phyloP scores from a whole-genome alignment of 1,140 invertebrate genomes.

The Pteromalus puparum region DNA sequence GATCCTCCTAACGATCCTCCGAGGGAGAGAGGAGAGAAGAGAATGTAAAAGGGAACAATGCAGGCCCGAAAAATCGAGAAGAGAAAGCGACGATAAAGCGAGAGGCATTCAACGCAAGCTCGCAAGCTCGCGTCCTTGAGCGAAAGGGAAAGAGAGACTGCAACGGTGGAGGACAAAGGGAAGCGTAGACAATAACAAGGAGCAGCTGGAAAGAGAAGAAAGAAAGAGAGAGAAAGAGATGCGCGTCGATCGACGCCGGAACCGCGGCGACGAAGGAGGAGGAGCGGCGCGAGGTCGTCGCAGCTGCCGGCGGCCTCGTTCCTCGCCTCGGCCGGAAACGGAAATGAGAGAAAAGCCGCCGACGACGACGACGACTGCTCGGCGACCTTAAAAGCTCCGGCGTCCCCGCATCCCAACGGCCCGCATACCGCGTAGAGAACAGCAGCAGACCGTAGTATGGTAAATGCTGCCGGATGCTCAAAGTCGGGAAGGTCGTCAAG shows the following conservation, averaged over 20 bases:
- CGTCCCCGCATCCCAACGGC: neutral
- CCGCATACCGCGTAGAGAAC: neutral
- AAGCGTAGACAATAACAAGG: slow-evolving; percentile 35
- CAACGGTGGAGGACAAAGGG: neutral
- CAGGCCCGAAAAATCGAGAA: neutral
- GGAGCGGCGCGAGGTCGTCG: slow-evolving; percentile 29
- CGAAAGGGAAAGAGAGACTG: neutral
- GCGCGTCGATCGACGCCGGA: slow-evolving; percentile 34
- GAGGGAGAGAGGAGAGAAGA: neutral
- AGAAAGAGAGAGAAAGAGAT: slow-evolving; percentile 4
- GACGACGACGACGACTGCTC: neutral
- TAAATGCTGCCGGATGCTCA: slow-evolving; percentile 15
- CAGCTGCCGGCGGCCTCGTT: slow-evolving; percentile 52
- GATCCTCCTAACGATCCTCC: neutral
- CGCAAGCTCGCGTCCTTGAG: slow-evolving; percentile 8
- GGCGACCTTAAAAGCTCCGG: neutral
- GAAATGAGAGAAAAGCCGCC: slow-evolving; percentile 4
- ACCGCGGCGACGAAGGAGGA: slow-evolving; percentile 35
- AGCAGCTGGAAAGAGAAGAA: neutral
- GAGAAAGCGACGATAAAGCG: neutral
- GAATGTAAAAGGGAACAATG: neutral
- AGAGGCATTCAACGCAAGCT: neutral
- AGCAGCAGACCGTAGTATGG: slow-evolving; percentile 14
- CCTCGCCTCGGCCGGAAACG: slow-evolving; percentile 26
- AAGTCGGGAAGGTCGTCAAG: slow-evolving; percentile 62